Evolutionary conservation across 2,888 invertebrate genomes (phyloP).

Genomic region (Notodonta ziczac): DNA sequence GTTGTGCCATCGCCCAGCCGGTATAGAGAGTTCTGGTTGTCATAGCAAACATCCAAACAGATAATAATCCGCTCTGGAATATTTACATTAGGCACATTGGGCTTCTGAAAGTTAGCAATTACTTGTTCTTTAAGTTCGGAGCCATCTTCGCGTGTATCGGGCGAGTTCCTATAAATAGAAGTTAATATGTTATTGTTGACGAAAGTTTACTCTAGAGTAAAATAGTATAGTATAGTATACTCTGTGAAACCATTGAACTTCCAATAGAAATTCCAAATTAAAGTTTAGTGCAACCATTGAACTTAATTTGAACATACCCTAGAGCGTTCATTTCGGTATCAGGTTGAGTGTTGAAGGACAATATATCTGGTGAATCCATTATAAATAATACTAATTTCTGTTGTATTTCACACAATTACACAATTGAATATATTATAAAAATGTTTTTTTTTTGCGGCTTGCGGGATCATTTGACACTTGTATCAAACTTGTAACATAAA

Average conservation of each 20-base stretch:
- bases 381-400: not conserved
- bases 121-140: slow-evolving; percentile 64
- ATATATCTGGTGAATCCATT: slow-evolving; percentile 57
- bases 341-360: slow-evolving; percentile 41
- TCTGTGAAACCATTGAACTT: no score
- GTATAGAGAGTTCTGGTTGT: slow-evolving; percentile 81
- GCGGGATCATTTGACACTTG: no score
- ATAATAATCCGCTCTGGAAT: slow-evolving; percentile 86
- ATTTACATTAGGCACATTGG: slow-evolving; percentile 79
- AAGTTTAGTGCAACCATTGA: no score
- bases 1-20: slow-evolving; percentile 81
- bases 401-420: not conserved
- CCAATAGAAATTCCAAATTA: no score
- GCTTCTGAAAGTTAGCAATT: slow-evolving; percentile 73
- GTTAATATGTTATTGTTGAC: not conserved
- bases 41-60: slow-evolving; percentile 86
- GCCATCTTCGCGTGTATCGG: slow-evolving; percentile 37
- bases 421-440: no score
- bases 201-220: no score
- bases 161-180: slow-evolving; percentile 28
- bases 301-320: slow-evolving; percentile 34
- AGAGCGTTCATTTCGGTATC: slow-evolving; percentile 39
- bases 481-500: no score
- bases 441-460: no score
- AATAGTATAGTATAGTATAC: no score